Conservation (phyloP, 2,113 vertebrate species). For the Osmerus eperlanus region DNA sequence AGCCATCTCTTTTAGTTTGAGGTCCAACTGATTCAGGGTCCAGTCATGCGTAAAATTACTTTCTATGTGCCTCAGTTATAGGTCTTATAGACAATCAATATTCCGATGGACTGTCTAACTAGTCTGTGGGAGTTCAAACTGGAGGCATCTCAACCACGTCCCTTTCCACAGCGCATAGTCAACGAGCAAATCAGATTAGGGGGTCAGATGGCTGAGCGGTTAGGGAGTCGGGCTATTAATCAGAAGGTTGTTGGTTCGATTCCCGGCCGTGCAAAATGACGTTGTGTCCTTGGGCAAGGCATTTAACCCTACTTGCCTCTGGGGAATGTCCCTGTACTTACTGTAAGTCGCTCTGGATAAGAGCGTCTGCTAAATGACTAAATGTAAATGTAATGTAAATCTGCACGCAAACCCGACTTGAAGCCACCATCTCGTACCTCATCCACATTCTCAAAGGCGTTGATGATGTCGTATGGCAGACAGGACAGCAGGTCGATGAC, state of each 20-base stretch:
- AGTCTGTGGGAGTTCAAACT: neutral
- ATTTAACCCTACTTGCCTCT: too few relatives aligned
- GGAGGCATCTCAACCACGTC: neutral
- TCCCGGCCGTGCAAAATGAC: too few relatives aligned
- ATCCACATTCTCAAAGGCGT: constrained; percentile 98
- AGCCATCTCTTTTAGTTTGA: constrained; percentile 11
- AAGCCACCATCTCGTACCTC: constrained; percentile 75
- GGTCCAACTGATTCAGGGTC: constrained; percentile 32
- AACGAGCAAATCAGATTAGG: too few relatives aligned
- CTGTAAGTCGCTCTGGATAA: too few relatives aligned
- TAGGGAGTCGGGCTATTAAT: too few relatives aligned
- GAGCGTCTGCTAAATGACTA: too few relatives aligned
- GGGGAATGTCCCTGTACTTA: too few relatives aligned
- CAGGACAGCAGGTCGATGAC: constrained; percentile 97
- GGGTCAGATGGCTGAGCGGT: too few relatives aligned
- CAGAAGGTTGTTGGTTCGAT: too few relatives aligned
- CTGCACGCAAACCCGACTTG: too few relatives aligned
- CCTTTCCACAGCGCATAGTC: neutral
- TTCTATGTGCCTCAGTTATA: neutral
- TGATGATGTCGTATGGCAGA: constrained; percentile 99
- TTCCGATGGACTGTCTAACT: constrained; percentile 30
- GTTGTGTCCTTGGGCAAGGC: too few relatives aligned
- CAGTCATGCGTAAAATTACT: constrained; percentile 49
- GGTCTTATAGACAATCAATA: constrained; percentile 27
- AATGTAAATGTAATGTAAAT: too few relatives aligned